Evolutionary conservation across 2,888 invertebrate genomes (phyloP), one percentile per base, ranked within the genome.

Genomic region (Acleris literana): DNA sequence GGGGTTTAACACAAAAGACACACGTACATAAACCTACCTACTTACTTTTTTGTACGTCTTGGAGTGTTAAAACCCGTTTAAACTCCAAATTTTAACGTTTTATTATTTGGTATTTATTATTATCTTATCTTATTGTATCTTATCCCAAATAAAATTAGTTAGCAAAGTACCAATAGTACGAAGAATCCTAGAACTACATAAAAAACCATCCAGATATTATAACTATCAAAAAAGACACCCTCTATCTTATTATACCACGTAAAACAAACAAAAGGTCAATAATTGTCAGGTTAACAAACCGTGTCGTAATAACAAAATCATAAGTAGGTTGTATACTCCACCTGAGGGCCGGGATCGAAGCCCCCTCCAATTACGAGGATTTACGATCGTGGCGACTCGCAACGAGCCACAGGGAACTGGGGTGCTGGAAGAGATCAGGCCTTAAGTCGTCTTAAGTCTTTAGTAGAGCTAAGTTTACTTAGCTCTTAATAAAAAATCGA

Each of bases 301-400:
- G 18, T 46, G 55, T 51, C 33, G 55, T 61, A 61, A 62, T 62
- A 66, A 66, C 62, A 62, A 66, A 66, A 66, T 66, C 66, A 66
- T 66, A 62, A 66, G 66, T 66, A 62, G 61, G 61, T 48, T 48
- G 61, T 66, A 66, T 53, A 62, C 63, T 63, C 29, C 56, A 63
- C 61, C 61, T 66, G 66, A 61, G 60, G 64, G 65, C 55, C 63
- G 46, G 61, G 66, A 74, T 76, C 75, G 74, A 74, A 69, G 75
- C 72, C 68, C 74, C 75, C 78, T 82, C 83, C 85, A 85, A 86
- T 86, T 86, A 85, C 78, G 68, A 70, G 75, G 84, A 86, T 86
- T 85, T 86, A 86, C 79, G 81, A 75, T 71, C 76, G 71, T 69
- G 72, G 76, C 76, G 79, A 80, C 77, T 76, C 77, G 75, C 76